Conservation (phyloP, 2,797 vertebrate species). For the Takifugu ocellatus region DNA sequence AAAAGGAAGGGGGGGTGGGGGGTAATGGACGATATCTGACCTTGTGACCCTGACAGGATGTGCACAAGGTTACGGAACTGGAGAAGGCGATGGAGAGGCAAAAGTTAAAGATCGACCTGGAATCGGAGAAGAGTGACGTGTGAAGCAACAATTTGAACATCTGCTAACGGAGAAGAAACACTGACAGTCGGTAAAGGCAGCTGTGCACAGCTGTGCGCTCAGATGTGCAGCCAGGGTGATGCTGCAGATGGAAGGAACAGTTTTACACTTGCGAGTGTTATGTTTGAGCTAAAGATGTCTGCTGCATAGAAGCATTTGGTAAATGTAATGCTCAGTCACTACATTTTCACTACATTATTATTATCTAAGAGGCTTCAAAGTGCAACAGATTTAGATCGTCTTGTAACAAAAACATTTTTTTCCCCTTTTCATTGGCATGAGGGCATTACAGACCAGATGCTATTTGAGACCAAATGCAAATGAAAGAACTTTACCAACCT, state of each 20-base stretch:
- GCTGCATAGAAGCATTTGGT: slow-evolving; percentile 1
- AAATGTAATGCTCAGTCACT: not conserved
- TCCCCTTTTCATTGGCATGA: too few relatives aligned
- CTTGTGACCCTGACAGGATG: slow-evolving; percentile 53
- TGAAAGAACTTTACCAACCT: slow-evolving; percentile 6
- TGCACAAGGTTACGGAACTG: slow-evolving; percentile 74
- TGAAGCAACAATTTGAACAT: slow-evolving; percentile 32
- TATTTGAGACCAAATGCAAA: slow-evolving; percentile 5
- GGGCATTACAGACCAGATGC: not conserved
- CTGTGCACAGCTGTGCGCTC: not conserved
- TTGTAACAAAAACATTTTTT: too few relatives aligned
- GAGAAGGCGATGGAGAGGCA: slow-evolving; percentile 81
- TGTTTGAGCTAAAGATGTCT: slow-evolving; percentile 1
- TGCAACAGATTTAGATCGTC: too few relatives aligned
- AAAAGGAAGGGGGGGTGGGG: too few relatives aligned
- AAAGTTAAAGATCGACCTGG: slow-evolving; percentile 75
- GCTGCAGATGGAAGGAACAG: not conserved
- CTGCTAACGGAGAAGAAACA: not conserved
- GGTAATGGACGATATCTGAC: too few relatives aligned
- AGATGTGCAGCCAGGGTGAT: not conserved
- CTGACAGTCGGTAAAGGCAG: not conserved
- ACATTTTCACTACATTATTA: not conserved
- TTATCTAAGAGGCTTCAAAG: too few relatives aligned
- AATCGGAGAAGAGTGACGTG: slow-evolving; percentile 22
- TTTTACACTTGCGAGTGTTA: not conserved